Evolutionary conservation across 1,140 invertebrate genomes (phyloP), one percentile per base, ranked within the genome.

Genomic region (Trichonephila clavata): DNA sequence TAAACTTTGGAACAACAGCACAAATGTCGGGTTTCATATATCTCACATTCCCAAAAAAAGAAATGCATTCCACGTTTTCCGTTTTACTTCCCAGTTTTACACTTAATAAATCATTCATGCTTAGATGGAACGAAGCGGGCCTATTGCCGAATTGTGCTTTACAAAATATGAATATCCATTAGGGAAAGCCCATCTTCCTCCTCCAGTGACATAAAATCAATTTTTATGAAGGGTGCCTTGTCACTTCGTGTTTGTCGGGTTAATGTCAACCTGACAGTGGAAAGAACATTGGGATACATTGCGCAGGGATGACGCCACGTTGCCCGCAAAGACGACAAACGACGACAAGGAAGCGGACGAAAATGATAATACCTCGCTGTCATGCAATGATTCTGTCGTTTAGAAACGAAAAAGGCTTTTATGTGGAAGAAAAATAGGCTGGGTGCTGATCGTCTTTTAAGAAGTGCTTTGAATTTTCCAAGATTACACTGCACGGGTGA

Each of bases 211-310:
- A 60, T 10, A 90, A 90, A 90, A 90, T 90, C 88, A 90, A 90
- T 90, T 71, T 71, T 57, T 71, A 90, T 87, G 88, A 77, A 65
- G 43, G 63, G 65, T 90, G 88, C 39, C 88, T 80, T 90, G 88
- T 90, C 88, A 90, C 68, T 24, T 90, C 68, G 65, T 57, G n/a
- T 90, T 90, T 90, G 88, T 90, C 88, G 88, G 63, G 65, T 71
- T 90, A 77, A 68, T 90, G 68, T 80, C 43, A 87, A 87, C 24
- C 60, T 87, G 86, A 16, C 60, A 63, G 27, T 24, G 88, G 59
- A 43, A 32, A 32, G 60, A 87, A 32, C 24, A 50, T 50, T 13
- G 50, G 65, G n/a, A 68, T 68, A 71, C 65, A 89, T 90, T 80
- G 68, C 24, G 68, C n/a, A 57, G 88, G 63, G 18, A 80, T 50